Base-by-base conservation (phyloP, 2,113 vertebrate genomes). In the Monopterus albus region DNA sequence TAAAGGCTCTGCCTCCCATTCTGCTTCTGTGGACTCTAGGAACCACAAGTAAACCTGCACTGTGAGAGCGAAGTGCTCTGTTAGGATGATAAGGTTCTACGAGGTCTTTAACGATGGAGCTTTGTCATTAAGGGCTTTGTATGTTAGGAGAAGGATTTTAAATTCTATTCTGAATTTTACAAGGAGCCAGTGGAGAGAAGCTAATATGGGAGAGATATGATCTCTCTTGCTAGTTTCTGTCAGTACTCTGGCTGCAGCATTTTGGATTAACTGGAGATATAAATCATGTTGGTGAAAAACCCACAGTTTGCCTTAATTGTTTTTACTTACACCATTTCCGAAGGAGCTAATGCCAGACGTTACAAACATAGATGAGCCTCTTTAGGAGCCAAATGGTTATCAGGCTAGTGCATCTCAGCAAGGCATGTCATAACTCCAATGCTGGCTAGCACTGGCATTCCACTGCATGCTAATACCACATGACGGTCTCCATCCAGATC, bases 391-490 rank as follows among this genome's bases (percentile, higher is more conserved):
- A 65, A 67, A 46, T 23, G 26, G 66, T 76, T 74, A 75, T 67
- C 58, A 63, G 66, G 64, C 36, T 42, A 7, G 70, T 87, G 87
- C 75, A 83, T 90, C 85, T 83, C 69, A 35, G 45, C 18, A 4
- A 43, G 31, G 59, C 76, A 81, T 80, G 52, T 68, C 74, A 65
- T 15, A 28, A 38, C 49, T 75, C 21, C 46, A n/a, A 57, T 57
- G 67, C 15, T 66, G 29, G 61, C 58, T 2, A 33, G 28, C 14
- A 11, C 20, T 47, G 47, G 31, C 26, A 43, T 51, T 61, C 68
- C 4, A 1, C 62, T 63, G 77, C 89, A 88, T 90, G 68, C 85
- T 83, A 66, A 69, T 45, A 59, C 69, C 86, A 69, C 81, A 85
- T 88, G 71, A 87, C 52, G 25, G 21, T 36, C 23, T 40, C 36